phyloP scores from a whole-genome alignment of 2,113 vertebrate species.

The Donacobius atricapilla region DNA sequence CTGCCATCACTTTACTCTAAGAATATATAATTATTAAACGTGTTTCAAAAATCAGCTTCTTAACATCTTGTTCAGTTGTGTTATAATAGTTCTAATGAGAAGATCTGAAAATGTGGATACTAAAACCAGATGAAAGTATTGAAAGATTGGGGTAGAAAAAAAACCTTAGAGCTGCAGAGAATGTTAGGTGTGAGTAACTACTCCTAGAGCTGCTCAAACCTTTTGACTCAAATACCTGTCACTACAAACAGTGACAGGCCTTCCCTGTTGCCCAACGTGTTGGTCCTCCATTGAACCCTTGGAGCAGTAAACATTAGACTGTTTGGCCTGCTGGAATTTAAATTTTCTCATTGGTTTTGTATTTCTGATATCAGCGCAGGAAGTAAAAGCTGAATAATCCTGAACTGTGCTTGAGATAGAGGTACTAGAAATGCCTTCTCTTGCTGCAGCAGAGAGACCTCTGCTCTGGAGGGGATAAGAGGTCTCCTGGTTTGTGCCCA shows the following conservation, averaged over 20 bases:
- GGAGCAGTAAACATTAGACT: not conserved
- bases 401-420: not conserved
- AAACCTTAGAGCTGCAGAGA: not conserved
- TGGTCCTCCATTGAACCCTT: not conserved
- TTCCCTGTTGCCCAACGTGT: not conserved
- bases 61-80: not conserved
- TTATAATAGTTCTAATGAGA: not conserved
- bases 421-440: not conserved
- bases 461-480: not conserved
- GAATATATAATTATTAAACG: not conserved
- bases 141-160: rapidly evolving
- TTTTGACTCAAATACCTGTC: not conserved
- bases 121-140: not conserved
- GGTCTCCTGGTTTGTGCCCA: not conserved
- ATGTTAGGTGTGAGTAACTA: not conserved
- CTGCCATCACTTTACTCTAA: not conserved
- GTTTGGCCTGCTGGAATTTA: not conserved
- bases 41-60: not conserved
- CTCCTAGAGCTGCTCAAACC: not conserved
- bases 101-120: not conserved
- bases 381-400: not conserved
- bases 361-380: not conserved
- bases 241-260: not conserved
- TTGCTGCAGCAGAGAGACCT: not conserved
- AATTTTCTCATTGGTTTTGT: not conserved